Evolutionary conservation across 2,113 vertebrate species (phyloP).

Genomic region (Tympanuchus pallidicinctus): DNA sequence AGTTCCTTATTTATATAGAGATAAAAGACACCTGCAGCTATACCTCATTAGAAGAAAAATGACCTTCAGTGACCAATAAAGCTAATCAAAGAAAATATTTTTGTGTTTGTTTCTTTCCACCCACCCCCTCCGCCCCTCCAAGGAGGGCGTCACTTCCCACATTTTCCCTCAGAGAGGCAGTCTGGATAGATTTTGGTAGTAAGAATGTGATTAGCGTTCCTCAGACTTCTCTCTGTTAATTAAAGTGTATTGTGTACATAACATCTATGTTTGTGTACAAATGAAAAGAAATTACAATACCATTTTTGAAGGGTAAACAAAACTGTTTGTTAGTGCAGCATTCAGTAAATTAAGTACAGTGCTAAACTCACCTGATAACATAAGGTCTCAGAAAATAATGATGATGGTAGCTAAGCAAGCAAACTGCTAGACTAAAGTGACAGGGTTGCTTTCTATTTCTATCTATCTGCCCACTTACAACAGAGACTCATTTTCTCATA

Average conservation of each 20-base stretch:
- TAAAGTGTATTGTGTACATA: background rate
- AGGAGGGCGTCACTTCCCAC: background rate
- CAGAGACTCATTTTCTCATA: background rate
- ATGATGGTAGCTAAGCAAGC: background rate
- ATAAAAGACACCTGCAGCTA: constrained; percentile 54
- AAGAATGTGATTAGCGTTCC: background rate
- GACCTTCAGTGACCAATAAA: constrained; percentile 32
- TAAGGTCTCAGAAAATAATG: background rate
- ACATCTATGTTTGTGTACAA: constrained; percentile 12
- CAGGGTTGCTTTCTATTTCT: background rate
- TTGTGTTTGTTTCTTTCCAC: background rate
- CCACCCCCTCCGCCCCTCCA: background rate
- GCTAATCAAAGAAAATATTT: constrained; percentile 18
- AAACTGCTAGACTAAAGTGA: background rate
- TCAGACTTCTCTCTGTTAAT: constrained; percentile 36
- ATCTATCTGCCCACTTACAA: background rate
- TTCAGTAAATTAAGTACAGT: background rate
- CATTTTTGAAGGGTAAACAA: constrained; percentile 38
- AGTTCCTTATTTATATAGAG: constrained; percentile 15
- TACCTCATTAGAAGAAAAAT: constrained; percentile 44
- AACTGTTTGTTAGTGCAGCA: background rate
- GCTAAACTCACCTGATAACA: background rate
- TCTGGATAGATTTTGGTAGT: constrained; percentile 16
- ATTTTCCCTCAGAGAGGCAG: background rate
- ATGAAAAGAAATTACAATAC: constrained; percentile 16